Conservation (phyloP, 2,113 vertebrate species). For the Oxygymnocypris stewartii region DNA sequence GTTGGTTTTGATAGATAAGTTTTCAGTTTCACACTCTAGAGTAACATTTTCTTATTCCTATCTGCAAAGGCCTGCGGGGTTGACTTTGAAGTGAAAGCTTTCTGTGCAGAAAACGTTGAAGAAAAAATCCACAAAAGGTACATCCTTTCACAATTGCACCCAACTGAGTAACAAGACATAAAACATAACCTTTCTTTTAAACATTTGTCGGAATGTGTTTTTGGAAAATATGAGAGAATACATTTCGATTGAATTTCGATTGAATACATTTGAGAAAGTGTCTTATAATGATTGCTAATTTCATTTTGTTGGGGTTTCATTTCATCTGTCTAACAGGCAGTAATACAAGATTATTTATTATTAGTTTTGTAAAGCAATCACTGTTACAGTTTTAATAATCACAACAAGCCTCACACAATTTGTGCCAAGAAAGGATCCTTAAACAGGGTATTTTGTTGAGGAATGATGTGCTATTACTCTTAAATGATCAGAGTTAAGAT, state of each 20-base stretch:
- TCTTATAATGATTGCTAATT: background rate
- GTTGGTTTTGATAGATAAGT: background rate
- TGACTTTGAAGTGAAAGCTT: constrained; percentile 97
- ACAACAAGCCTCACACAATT: background rate
- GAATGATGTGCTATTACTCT: background rate
- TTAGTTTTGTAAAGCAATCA: background rate
- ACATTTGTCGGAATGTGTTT: background rate
- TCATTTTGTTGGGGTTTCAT: background rate
- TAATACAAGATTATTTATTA: background rate
- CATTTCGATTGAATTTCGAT: too few species aligned
- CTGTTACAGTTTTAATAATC: background rate
- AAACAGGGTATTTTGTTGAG: background rate
- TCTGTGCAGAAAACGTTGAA: constrained; percentile 90
- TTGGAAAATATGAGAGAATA: background rate
- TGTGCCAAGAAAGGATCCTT: background rate
- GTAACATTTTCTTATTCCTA: constrained; percentile 1
- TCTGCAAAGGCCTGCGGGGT: constrained; percentile 89
- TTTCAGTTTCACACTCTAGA: background rate
- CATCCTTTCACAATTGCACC: constrained; percentile 11
- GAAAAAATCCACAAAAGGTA: constrained; percentile 98
- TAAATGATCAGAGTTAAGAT: background rate
- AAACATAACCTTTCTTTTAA: background rate
- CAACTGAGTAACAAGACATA: background rate
- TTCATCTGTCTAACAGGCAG: background rate
- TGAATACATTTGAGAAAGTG: background rate